phyloP scores from a whole-genome alignment of 2,888 invertebrate genomes.

The Limnephilus rhombicus region DNA sequence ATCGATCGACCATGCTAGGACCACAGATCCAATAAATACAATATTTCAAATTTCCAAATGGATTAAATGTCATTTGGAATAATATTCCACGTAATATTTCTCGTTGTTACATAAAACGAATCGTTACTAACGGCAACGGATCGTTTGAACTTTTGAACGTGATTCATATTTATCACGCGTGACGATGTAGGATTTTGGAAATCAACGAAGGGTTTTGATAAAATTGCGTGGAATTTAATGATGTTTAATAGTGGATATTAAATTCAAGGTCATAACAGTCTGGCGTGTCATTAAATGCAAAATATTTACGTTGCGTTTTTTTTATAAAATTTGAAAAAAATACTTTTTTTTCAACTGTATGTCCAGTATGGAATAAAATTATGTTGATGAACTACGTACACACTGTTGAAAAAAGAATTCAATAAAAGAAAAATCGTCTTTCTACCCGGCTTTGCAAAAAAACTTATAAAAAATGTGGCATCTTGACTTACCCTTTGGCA shows the following conservation, averaged over 20 bases:
- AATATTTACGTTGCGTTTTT: not conserved
- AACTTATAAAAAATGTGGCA: too few relatives aligned
- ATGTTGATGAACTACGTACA: too few relatives aligned
- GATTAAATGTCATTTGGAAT: not conserved
- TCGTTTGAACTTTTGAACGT: conserved; percentile 17
- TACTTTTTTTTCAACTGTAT: too few relatives aligned
- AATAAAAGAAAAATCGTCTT: too few relatives aligned
- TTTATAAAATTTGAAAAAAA: too few relatives aligned
- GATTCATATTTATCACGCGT: not conserved
- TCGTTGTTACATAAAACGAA: not conserved
- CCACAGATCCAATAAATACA: not conserved
- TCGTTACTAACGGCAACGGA: not conserved
- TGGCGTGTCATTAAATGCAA: not conserved
- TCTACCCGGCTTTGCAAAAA: too few relatives aligned
- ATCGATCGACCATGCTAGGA: too few relatives aligned
- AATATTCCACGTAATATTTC: not conserved
- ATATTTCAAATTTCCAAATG: not conserved
- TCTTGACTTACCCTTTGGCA: too few relatives aligned
- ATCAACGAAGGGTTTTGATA: not conserved
- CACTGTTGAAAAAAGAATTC: too few relatives aligned
- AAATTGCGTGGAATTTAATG: not conserved
- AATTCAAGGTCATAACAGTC: not conserved
- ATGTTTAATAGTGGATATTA: not conserved
- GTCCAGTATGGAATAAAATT: too few relatives aligned
- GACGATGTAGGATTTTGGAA: not conserved